Percentiles rank a stretch among this genome's conserved stretches.
Evolutionary conservation across 2,797 vertebrate genomes (phyloP).

Genomic region (Platalea minor): DNA sequence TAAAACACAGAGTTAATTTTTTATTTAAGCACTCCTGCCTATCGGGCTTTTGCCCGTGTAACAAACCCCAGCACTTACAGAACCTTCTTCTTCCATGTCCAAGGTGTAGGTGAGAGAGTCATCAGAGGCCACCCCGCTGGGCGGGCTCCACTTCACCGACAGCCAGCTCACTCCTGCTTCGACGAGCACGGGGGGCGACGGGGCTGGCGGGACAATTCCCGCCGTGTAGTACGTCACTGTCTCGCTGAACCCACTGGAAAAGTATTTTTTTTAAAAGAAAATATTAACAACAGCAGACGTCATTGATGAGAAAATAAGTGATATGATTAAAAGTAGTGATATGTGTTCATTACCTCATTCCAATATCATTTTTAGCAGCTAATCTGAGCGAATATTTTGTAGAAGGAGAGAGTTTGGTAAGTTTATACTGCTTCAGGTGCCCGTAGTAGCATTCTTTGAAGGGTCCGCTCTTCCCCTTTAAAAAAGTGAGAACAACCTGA

Average conservation of each 20-base stretch:
- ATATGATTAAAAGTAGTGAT: too few species aligned
- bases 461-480: conserved; percentile 74
- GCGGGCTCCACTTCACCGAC: conserved; percentile 73
- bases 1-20: background rate
- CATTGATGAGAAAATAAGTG: background rate
- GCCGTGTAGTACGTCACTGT: conserved; percentile 73
- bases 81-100: conserved; percentile 80
- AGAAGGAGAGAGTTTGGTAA: conserved; percentile 76
- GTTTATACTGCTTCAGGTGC: conserved; percentile 79
- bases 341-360: conserved; percentile 73
- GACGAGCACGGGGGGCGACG: conserved; percentile 57
- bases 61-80: conserved; percentile 66
- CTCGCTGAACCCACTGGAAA: conserved; percentile 78
- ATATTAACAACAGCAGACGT: background rate
- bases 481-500: background rate
- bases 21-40: fast-evolving
- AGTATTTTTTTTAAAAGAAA: background rate
- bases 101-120: conserved; percentile 75
- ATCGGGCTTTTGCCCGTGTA: background rate
- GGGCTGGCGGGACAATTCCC: conserved; percentile 70
- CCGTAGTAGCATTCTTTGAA: conserved; percentile 83
- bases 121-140: conserved; percentile 53
- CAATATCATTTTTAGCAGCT: conserved; percentile 82
- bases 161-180: conserved; percentile 74
- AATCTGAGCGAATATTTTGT: conserved; percentile 80